A percentile compares a stretch with the other conserved stretches of the same genome.
These are phyloP conservation scores for Caenorhabditis inopinata DNA, from an alignment of 1,140 invertebrate species.

Conservation along the genomic window DNA sequence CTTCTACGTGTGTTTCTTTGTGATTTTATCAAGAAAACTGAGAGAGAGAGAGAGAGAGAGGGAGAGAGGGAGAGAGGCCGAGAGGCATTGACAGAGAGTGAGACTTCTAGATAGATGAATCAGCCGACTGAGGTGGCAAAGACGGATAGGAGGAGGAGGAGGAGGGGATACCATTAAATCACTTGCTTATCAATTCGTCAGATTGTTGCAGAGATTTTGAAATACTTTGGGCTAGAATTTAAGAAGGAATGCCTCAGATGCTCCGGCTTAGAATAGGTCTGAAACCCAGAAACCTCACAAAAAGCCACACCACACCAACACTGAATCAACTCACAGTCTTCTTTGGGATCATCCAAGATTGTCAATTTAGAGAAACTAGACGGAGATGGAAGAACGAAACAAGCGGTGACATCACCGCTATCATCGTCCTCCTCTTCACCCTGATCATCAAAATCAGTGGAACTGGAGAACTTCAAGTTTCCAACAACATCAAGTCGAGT, in stretches of 20 bases:
- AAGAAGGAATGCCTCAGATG: too few relatives aligned
- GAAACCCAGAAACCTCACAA: too few relatives aligned
- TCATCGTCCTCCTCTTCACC: not conserved
- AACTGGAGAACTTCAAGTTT: conserved; percentile 3
- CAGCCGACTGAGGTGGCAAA: too few relatives aligned
- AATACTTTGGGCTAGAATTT: too few relatives aligned
- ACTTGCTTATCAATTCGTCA: not conserved
- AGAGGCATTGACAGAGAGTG: too few relatives aligned
- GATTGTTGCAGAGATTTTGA: too few relatives aligned
- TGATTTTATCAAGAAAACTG: not conserved
- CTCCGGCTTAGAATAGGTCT: too few relatives aligned
- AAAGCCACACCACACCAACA: not conserved
- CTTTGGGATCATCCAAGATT: not conserved
- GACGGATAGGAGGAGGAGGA: too few relatives aligned
- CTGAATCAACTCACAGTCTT: not conserved
- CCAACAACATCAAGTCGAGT: conserved; percentile 9
- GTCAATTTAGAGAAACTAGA: conserved; percentile 18
- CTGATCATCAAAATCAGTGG: not conserved
- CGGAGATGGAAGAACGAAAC: not conserved
- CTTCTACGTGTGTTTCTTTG: too few relatives aligned
- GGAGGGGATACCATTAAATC: conserved; percentile 1
- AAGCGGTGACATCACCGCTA: not conserved
- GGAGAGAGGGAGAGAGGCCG: not conserved
- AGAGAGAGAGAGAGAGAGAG: not conserved
- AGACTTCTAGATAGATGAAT: too few relatives aligned